phyloP scores from a whole-genome alignment of 2,797 vertebrate genomes.

The Limosa lapponica region DNA sequence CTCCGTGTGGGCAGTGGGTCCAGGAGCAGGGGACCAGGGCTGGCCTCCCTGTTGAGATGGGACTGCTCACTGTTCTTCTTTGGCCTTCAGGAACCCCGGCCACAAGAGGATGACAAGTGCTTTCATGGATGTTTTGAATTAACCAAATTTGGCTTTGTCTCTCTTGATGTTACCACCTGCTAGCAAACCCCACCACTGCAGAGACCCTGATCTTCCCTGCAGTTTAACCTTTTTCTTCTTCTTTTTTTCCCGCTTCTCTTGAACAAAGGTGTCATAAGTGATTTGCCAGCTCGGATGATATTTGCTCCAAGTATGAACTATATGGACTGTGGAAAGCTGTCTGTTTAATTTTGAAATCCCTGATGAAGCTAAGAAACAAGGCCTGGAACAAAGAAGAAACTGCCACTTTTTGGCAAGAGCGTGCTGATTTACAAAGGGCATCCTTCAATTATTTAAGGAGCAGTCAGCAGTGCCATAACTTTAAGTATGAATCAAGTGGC shows the following conservation, averaged over 20 bases:
- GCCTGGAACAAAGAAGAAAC: slow-evolving; percentile 67
- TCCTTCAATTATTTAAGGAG: slow-evolving; percentile 80
- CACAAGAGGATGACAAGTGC: neutral
- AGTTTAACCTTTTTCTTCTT: slow-evolving; percentile 4
- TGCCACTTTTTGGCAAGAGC: slow-evolving; percentile 65
- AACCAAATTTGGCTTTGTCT: neutral
- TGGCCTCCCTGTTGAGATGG: neutral
- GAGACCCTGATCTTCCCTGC: neutral
- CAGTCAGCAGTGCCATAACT: slow-evolving; percentile 78
- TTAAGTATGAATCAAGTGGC: slow-evolving; percentile 90
- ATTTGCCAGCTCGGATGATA: slow-evolving; percentile 44
- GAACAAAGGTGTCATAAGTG: slow-evolving; percentile 40
- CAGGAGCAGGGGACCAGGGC: neutral
- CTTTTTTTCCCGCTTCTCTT: neutral
- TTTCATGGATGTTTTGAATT: neutral
- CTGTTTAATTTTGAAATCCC: slow-evolving; percentile 66
- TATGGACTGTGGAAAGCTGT: slow-evolving; percentile 47
- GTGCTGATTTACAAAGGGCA: slow-evolving; percentile 77
- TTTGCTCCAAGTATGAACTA: slow-evolving; percentile 10
- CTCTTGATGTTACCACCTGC: neutral
- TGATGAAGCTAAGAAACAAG: slow-evolving; percentile 57
- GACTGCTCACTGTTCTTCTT: neutral
- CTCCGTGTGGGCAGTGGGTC: neutral
- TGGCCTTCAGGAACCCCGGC: neutral
- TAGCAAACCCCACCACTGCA: neutral